Evolutionary conservation across 2,797 vertebrate genomes (phyloP), one percentile per base, ranked within the genome.

Genomic region (Florisuga fusca): DNA sequence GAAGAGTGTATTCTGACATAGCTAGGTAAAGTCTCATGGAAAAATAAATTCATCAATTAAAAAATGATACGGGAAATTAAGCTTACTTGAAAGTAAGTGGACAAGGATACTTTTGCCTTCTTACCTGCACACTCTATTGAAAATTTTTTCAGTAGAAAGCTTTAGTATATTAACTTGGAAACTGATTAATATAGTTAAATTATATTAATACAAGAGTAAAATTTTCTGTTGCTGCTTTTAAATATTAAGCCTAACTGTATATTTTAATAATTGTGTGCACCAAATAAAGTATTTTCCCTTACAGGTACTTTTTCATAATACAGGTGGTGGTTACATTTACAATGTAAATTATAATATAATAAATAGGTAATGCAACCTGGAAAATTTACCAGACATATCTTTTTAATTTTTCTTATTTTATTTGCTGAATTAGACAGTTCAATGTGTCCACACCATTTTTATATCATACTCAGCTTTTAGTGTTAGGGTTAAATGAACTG

Each of bases 21-120:
- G 27, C 63, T 91, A 62, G 41, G 38, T 90, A 93, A 93, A 87
- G 69, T 96, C 91, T 87, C 63, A 29, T 57, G 46, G 63, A 93
- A 94, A 93, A 75, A 76, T 50, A 93, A 89, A 87, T 16, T 22
- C 19, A 53, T 67, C 55, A 84, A 48, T 54, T 92, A 74, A 94
- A 85, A 91, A 85, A 45, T 57, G 0, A 41, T 85, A 72, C 22
- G 29, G 19, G 41, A 63, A 92, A 51, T 16, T 12, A 85, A 73
- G 31, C 59, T 83, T 87, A 48, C 58, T 46, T 45, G 41, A 85
- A 79, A 83, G 23, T 19, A 34, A 89, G 18, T 53, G 25, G 38
- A 71, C 83, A 73, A 71, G 15, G 6, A 31, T 69, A 53, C 26
- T 54, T 23, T 79, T 48, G 92, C 64, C 36, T 74, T 55, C 38